These are phyloP conservation scores for Hirudinaria manillensis DNA, from an alignment of 2,888 invertebrate genomes.

Conservation along the genomic window DNA sequence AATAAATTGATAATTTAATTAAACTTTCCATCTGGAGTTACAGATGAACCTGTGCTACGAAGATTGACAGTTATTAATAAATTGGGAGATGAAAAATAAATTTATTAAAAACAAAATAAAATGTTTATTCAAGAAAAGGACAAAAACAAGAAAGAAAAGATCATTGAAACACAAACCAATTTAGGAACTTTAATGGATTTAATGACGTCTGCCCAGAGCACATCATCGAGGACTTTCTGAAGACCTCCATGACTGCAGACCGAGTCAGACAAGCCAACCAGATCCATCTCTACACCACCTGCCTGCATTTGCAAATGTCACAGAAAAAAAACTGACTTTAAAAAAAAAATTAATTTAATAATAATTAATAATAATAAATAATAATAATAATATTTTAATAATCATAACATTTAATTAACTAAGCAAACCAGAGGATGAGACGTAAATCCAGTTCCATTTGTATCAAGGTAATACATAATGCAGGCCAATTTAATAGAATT, in stretches of 20 bases:
- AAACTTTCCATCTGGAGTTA: too few species aligned
- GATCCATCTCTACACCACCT: constrained; percentile 82
- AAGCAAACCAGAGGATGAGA: constrained; percentile 70
- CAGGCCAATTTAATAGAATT: constrained; percentile 77
- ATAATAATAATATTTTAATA: neutral
- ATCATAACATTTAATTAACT: too few species aligned
- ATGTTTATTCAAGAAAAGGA: too few species aligned
- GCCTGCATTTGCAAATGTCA: constrained; percentile 57
- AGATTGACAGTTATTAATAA: too few species aligned
- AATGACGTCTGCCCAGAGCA: constrained; percentile 80
- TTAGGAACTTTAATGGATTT: constrained; percentile 80
- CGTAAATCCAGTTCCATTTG: constrained; percentile 68
- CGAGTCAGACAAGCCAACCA: constrained; percentile 75
- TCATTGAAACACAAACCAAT: constrained; percentile 57
- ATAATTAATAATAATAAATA: constrained; percentile 12
- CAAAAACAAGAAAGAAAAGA: too few species aligned
- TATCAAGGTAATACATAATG: constrained; percentile 72
- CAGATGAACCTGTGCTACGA: too few species aligned
- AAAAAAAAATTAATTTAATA: neutral
- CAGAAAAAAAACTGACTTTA: constrained; percentile 5
- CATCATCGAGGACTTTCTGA: constrained; percentile 75
- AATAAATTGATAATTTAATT: constrained; percentile 13
- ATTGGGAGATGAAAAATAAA: too few species aligned
- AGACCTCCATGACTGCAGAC: constrained; percentile 80
- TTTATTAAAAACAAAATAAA: too few species aligned